Percentiles rank a stretch among this genome's conserved stretches.
Evolutionary conservation across 1,140 invertebrate species (phyloP).

Genomic region (Drosophila orena): DNA sequence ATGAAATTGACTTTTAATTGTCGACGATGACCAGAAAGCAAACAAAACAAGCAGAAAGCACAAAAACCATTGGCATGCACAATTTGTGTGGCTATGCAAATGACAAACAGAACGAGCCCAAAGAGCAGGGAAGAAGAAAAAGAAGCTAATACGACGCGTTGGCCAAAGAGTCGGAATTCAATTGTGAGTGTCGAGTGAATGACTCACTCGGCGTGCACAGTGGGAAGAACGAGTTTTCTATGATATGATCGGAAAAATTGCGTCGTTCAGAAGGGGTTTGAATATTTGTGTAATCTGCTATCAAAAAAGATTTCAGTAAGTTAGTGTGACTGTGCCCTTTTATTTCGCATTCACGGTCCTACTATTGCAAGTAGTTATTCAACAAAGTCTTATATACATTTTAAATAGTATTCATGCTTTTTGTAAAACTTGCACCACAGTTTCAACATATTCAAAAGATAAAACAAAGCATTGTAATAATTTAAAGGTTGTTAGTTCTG

Average conservation of each 20-base stretch:
- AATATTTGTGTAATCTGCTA: neutral
- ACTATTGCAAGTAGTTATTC: no score
- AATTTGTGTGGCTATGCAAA: conserved; percentile 65
- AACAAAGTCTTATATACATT: no score
- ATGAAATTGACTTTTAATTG: conserved; percentile 79
- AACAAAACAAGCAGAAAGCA: conserved; percentile 32
- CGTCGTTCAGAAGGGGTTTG: neutral
- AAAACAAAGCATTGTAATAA: neutral
- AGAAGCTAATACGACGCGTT: conserved; percentile 57
- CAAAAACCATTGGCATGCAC: conserved; percentile 62
- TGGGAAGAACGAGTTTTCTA: conserved; percentile 21
- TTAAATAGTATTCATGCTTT: no score
- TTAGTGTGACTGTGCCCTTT: neutral
- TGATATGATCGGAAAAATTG: neutral
- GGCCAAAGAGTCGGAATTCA: conserved; percentile 44
- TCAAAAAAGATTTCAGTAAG: neutral
- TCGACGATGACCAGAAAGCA: conserved; percentile 47
- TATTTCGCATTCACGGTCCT: neutral
- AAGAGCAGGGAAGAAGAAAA: conserved; percentile 9
- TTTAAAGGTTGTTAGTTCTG: neutral
- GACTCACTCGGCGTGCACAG: conserved; percentile 59
- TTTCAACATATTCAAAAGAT: neutral
- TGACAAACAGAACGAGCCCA: conserved; percentile 40
- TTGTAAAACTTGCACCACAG: no score
- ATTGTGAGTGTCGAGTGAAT: conserved; percentile 46